Conservation (phyloP, 2,888 invertebrate genomes). For the Stenodema calcarata region DNA sequence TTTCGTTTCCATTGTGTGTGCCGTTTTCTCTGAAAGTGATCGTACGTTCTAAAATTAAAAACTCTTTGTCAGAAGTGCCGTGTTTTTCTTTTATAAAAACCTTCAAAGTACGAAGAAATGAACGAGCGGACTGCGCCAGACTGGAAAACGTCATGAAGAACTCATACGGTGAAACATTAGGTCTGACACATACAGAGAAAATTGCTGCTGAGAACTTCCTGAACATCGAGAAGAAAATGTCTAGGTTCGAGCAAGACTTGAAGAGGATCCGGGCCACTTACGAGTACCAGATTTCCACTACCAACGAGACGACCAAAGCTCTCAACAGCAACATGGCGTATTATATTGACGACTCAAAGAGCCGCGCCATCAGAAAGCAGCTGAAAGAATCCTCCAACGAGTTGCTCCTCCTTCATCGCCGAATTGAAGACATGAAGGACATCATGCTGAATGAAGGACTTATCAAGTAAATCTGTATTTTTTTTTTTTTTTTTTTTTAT, state of each 20-base stretch:
- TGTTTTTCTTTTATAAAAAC: too few relatives aligned
- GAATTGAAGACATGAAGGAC: slow-evolving; percentile 45
- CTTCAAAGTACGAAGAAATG: slow-evolving; percentile 77
- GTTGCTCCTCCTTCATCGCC: slow-evolving; percentile 17
- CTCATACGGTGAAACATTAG: slow-evolving; percentile 32
- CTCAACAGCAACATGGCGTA: slow-evolving; percentile 27
- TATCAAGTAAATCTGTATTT: background rate
- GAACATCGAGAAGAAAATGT: slow-evolving; percentile 32
- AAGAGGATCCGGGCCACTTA: slow-evolving; percentile 21
- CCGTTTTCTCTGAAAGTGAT: too few relatives aligned
- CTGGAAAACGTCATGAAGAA: slow-evolving; percentile 46
- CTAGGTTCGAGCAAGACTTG: slow-evolving; percentile 32
- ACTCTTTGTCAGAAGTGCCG: too few relatives aligned
- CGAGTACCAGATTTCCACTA: slow-evolving; percentile 15
- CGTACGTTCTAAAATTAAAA: too few relatives aligned
- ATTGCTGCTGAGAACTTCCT: slow-evolving; percentile 41
- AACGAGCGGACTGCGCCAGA: slow-evolving; percentile 70
- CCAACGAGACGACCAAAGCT: background rate
- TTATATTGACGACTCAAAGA: slow-evolving; percentile 45
- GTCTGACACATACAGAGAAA: slow-evolving; percentile 43
- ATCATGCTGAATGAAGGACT: slow-evolving; percentile 23
- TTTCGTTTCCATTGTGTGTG: too few relatives aligned
- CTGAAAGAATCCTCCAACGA: slow-evolving; percentile 44
- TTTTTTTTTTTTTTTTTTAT: too few relatives aligned
- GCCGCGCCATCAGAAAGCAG: slow-evolving; percentile 40